phyloP scores from a whole-genome alignment of 2,113 vertebrate species.

The Ameiurus melas region DNA sequence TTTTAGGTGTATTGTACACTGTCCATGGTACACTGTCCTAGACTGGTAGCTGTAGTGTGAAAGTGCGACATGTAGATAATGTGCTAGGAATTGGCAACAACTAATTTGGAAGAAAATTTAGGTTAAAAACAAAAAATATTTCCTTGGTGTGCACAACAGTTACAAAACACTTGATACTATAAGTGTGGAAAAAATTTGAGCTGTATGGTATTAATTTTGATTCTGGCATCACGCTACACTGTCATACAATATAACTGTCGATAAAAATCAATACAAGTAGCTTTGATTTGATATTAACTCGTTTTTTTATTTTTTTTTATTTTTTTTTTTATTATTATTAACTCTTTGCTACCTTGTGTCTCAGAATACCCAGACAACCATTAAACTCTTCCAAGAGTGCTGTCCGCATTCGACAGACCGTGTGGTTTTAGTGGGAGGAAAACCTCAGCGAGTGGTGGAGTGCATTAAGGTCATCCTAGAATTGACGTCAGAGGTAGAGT shows the following conservation, averaged over 20 bases:
- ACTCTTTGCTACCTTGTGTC: background rate
- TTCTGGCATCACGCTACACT: background rate
- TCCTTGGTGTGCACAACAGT: background rate
- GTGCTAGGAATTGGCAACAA: background rate
- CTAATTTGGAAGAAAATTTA: background rate
- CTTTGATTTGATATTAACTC: background rate
- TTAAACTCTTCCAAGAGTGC: constrained; percentile 98
- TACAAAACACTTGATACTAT: background rate
- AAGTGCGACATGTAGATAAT: background rate
- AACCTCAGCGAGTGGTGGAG: constrained; percentile 92
- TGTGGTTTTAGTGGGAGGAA: constrained; percentile 95
- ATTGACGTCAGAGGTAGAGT: constrained; percentile 85
- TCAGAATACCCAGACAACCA: constrained; percentile 96
- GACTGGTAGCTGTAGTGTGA: background rate
- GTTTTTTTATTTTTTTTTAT: too few relatives aligned
- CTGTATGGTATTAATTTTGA: background rate
- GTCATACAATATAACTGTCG: background rate
- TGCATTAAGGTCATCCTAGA: constrained; percentile 98
- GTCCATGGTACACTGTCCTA: too few relatives aligned
- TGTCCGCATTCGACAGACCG: constrained; percentile 97
- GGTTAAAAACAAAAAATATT: background rate
- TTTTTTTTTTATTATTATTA: too few relatives aligned
- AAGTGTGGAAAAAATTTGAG: background rate
- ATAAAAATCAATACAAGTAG: background rate
- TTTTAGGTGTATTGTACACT: background rate